Conservation (phyloP, 2,113 vertebrate genomes). For the Marmota monax region DNA sequence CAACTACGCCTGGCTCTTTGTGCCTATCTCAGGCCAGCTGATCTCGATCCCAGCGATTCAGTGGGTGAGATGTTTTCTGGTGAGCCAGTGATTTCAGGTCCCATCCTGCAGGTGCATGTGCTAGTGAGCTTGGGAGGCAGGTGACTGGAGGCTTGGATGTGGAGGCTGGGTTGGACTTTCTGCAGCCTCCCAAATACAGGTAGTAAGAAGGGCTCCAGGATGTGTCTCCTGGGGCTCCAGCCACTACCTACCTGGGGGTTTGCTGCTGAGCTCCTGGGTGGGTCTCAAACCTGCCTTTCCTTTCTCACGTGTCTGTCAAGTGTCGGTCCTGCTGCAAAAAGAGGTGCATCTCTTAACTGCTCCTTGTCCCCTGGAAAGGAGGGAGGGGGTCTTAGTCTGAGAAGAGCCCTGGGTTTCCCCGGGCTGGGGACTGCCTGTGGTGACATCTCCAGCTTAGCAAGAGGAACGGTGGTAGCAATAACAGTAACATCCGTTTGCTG, state of each 20-base stretch:
- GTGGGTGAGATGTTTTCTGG: not conserved
- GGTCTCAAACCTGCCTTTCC: not conserved
- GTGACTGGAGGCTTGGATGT: not conserved
- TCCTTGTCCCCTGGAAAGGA: slow-evolving; percentile 73
- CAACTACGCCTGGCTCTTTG: not conserved
- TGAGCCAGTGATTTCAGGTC: not conserved
- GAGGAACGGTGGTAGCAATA: fast-evolving
- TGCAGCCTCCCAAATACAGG: not conserved
- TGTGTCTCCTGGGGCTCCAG: not conserved
- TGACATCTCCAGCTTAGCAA: too few species aligned
- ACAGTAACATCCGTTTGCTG: not conserved
- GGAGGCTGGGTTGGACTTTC: not conserved
- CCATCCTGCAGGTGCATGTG: fast-evolving
- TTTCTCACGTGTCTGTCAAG: not conserved
- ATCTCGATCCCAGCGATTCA: not conserved
- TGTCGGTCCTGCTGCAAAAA: slow-evolving; percentile 9
- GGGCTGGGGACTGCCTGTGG: not conserved
- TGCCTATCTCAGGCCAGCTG: not conserved
- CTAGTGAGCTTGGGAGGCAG: not conserved
- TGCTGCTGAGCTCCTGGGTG: slow-evolving; percentile 50
- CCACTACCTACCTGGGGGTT: slow-evolving; percentile 40
- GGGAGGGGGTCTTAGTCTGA: not conserved
- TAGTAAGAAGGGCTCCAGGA: not conserved
- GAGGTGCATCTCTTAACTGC: slow-evolving; percentile 55
- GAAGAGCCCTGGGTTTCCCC: not conserved